Conservation (phyloP, 2,888 invertebrate genomes). For the Acrobeloides nanus region DNA sequence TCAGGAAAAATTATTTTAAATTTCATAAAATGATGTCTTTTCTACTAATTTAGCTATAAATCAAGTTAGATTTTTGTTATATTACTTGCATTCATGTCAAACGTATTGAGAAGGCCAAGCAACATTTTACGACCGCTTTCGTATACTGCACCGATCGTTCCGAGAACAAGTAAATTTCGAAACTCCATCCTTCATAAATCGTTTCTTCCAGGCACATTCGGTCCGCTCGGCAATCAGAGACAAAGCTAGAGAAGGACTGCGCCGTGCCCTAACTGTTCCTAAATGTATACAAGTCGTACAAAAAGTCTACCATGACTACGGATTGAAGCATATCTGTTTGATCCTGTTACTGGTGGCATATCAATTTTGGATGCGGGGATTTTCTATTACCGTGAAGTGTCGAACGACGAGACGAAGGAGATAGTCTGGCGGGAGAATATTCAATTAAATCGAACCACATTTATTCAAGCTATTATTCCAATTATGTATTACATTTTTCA, state of each 20-base stretch:
- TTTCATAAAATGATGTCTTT: too few relatives aligned
- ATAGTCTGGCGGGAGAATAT: conserved; percentile 22
- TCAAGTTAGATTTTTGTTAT: too few relatives aligned
- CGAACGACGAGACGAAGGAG: conserved; percentile 29
- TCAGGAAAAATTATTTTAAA: too few relatives aligned
- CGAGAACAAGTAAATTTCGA: too few relatives aligned
- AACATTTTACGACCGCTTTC: too few relatives aligned
- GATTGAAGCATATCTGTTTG: conserved; percentile 36
- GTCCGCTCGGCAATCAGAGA: conserved; percentile 9
- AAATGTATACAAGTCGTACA: conserved; percentile 29
- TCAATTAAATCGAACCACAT: conserved; percentile 27
- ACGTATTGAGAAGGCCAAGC: too few relatives aligned
- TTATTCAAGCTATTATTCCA: too few relatives aligned
- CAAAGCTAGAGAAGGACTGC: conserved; percentile 3
- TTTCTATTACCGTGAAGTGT: conserved; percentile 36
- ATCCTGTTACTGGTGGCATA: conserved; percentile 32
- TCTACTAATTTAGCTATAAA: too few relatives aligned
- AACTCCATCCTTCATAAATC: too few relatives aligned
- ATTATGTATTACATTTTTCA: too few relatives aligned
- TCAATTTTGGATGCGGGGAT: conserved; percentile 40
- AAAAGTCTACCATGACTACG: conserved; percentile 41
- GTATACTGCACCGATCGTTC: too few relatives aligned
- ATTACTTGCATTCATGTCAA: too few relatives aligned
- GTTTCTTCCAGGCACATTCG: conserved; percentile 5
- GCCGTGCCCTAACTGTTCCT: conserved; percentile 17